Evolutionary conservation across 2,113 vertebrate species (phyloP).

Genomic region (Corapipo altera): DNA sequence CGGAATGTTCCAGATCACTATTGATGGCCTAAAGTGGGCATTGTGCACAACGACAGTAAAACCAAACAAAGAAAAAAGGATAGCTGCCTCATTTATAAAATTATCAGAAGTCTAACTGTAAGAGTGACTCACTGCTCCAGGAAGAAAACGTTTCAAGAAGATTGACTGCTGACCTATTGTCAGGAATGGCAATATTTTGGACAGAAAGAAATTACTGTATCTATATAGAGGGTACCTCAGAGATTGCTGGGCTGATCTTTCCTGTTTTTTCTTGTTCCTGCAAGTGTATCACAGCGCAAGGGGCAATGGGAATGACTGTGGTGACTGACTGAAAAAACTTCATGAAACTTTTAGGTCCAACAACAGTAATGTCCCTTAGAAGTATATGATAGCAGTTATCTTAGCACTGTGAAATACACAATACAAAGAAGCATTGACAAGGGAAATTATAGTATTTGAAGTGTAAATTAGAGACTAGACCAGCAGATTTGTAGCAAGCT

Average conservation of each 20-base stretch:
- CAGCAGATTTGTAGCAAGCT: not conserved
- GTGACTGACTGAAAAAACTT: not conserved
- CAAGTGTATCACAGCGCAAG: not conserved
- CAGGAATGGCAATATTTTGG: not conserved
- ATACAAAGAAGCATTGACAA: not conserved
- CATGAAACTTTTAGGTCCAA: not conserved
- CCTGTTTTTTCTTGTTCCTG: not conserved
- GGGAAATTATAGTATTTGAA: conserved; percentile 9
- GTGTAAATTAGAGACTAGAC: not conserved
- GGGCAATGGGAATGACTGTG: not conserved
- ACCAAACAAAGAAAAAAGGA: not conserved
- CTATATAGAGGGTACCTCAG: not conserved
- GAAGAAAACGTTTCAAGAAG: not conserved
- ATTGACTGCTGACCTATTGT: not conserved
- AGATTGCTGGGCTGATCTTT: not conserved
- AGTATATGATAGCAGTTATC: not conserved
- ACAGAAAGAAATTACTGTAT: not conserved
- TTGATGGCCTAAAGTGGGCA: not conserved
- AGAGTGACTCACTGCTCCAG: not conserved
- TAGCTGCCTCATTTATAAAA: not conserved
- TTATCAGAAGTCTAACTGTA: not conserved
- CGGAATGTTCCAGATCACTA: not conserved
- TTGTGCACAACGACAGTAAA: not conserved
- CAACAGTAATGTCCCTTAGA: not conserved
- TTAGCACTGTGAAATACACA: not conserved